Base-by-base conservation (phyloP, 2,797 vertebrate genomes). In the Sebastiscus tertius region DNA sequence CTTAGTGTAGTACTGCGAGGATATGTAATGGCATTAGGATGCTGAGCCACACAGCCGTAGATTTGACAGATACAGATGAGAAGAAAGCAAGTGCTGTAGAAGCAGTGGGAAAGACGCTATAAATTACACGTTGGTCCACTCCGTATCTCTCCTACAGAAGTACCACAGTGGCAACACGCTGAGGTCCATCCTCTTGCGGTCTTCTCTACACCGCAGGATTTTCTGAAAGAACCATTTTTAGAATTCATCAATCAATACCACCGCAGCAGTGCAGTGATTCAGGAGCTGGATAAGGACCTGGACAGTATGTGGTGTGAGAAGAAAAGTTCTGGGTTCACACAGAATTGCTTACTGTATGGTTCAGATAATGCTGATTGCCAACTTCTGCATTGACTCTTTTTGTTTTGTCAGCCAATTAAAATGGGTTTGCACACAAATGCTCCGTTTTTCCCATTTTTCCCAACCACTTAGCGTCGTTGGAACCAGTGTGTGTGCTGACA, bases 321-420 rank as follows among this genome's bases (percentile, higher is more conserved):
- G 33, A 5, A 64, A 69, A 67, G 52, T 29, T 75, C 26, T 10
- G 29, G 24, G 24, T 77, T 79, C 68, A 46, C 27, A 46, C 6
- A 56, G 49, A 79, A 80, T 39, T 77, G 59, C 75, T 83, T 68
- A 77, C 39, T 2, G 2, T 52, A 52, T 52, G 49, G n/a, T 58
- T 80, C 72, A 65, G 56, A 81, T 64, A 61, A 79, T 33, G 63
- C 67, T 83, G 56, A 77, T 83, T 34, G n/a, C 56, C 4, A 79
- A 77, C 20, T 70, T 83, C 8, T 83, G 36, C 73, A 81, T 61
- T 1, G 0, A 64, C 31, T 62, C 55, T 67, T 69, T 63, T 61
- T 60, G 49, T 87, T 87, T 75, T 55, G 59, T 70, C 77, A 72
- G 76, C 72, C 70, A 87, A 71, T 77, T 84, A 67, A 77, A 86